Evolutionary conservation across 1,140 invertebrate genomes (phyloP), one percentile per base, ranked within the genome.

Genomic region (Arctopsyche grandis): DNA sequence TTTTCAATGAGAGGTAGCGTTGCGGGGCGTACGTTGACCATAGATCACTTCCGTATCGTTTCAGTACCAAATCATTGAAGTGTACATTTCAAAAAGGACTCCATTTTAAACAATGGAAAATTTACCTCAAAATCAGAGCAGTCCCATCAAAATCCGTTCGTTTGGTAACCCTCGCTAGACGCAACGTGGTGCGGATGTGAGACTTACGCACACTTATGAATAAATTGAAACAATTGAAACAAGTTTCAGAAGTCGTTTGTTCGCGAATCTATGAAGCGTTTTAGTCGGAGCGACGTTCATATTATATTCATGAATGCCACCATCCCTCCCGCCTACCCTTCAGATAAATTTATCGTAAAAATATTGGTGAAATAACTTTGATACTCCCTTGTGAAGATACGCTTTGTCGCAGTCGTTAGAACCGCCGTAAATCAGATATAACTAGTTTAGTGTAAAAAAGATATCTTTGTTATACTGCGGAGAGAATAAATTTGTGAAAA

Each of bases 321-420:
- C 21, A 60, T 9, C 9, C 16, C 19, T 9, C 56, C 7, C 7
- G 56, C n/a, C 56, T 56, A 56, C 56, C 56, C 56, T 60, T 4
- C 29, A 7, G 29, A 38, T 38, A 38, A 38, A 38, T 60, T 60
- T 60, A n/a, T 60, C 56, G 56, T 60, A 19, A 21, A 60, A 60
- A 60, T 60, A 60, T 60, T 21, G 56, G 56, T 60, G 56, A 60
- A 60, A 60, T 60, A 60, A 60, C n/a, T 60, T 60, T 60, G 56
- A 60, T 60, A 60, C n/a, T 60, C 29, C 7, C 3, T 60, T 60
- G 52, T 16, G 63, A 21, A 22, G 63, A 66, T 66, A 29, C 24
- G 63, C 63, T 66, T 66, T 66, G 63, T 66, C 63, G 21, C 63
- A 26, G 56, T 60, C 56, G 56, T 60, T 60, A 60, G 56, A 60